phyloP scores from a whole-genome alignment of 2,888 invertebrate genomes.

The Acholoe squamosa region DNA sequence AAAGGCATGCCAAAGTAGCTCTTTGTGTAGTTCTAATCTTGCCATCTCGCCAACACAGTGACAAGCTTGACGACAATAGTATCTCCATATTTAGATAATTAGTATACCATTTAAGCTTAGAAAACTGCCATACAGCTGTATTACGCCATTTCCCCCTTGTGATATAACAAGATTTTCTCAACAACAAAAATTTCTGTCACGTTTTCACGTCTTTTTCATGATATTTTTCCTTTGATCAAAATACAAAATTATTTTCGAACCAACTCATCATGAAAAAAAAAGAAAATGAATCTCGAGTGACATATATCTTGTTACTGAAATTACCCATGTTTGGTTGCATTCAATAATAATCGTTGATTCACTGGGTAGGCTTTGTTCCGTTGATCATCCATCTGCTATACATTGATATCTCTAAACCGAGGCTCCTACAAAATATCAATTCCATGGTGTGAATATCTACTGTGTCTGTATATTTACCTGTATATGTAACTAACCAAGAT shows the following conservation, averaged over 20 bases:
- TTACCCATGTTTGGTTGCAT: too few relatives aligned
- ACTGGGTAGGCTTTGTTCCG: neutral
- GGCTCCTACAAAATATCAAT: neutral
- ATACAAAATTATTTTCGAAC: too few relatives aligned
- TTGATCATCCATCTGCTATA: constrained; percentile 25
- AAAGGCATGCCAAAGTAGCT: neutral
- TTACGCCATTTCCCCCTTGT: neutral
- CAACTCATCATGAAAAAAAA: too few relatives aligned
- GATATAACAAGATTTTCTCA: neutral
- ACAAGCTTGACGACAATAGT: too few relatives aligned
- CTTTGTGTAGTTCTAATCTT: neutral
- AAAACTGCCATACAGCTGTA: constrained; percentile 31
- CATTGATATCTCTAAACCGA: neutral
- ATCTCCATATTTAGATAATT: too few relatives aligned
- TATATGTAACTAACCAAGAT: neutral
- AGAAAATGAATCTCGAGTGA: neutral
- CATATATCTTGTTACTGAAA: neutral
- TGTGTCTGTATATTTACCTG: constrained; percentile 32
- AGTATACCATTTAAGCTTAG: too few relatives aligned
- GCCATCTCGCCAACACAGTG: neutral
- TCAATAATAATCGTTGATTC: neutral
- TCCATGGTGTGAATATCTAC: constrained; percentile 3
- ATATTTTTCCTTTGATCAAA: too few relatives aligned
- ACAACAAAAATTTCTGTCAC: neutral
- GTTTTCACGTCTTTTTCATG: too few relatives aligned